These are phyloP conservation scores for Ctenoplectra terminalis DNA, from an alignment of 1,140 invertebrate species.

Conservation along the genomic window DNA sequence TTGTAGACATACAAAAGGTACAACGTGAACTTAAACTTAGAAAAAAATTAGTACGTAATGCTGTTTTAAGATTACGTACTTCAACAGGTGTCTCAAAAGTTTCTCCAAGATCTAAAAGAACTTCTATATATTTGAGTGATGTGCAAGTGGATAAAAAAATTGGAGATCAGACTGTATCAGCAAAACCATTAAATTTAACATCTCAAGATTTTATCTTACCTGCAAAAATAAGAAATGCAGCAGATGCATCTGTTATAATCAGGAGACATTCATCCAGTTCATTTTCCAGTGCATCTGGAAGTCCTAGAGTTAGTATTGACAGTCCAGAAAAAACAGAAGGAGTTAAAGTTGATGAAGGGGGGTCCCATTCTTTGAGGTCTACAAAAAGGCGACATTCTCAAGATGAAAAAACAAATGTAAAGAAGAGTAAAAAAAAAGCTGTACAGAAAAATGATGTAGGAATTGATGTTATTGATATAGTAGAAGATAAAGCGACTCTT, in stretches of 20 bases:
- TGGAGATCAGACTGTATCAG: slow-evolving; percentile 74
- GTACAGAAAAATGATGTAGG: slow-evolving; percentile 46
- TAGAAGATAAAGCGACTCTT: slow-evolving; percentile 40
- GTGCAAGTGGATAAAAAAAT: slow-evolving; percentile 81
- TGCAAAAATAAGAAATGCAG: slow-evolving; percentile 83
- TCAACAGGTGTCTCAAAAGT: slow-evolving; percentile 66
- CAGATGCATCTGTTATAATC: slow-evolving; percentile 91
- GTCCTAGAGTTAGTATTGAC: slow-evolving; percentile 80
- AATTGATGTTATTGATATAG: slow-evolving; percentile 67
- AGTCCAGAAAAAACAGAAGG: slow-evolving; percentile 59
- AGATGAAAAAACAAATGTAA: slow-evolving; percentile 59
- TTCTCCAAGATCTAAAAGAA: slow-evolving; percentile 82
- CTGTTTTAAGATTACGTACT: slow-evolving; percentile 81
- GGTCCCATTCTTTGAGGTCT: slow-evolving; percentile 59
- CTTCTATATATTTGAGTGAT: slow-evolving; percentile 70
- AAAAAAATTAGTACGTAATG: slow-evolving; percentile 84
- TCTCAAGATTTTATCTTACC: slow-evolving; percentile 85
- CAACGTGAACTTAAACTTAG: slow-evolving; percentile 78
- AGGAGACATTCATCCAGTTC: slow-evolving; percentile 91
- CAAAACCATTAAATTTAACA: slow-evolving; percentile 75
- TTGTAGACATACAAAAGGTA: slow-evolving; percentile 83
- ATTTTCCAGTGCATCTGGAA: slow-evolving; percentile 88
- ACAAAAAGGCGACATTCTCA: slow-evolving; percentile 64
- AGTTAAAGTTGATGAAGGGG: slow-evolving; percentile 51
- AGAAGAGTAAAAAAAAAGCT: slow-evolving; percentile 64